phyloP scores from a whole-genome alignment of 1,140 invertebrate species.

The Caenorhabditis brenneri region DNA sequence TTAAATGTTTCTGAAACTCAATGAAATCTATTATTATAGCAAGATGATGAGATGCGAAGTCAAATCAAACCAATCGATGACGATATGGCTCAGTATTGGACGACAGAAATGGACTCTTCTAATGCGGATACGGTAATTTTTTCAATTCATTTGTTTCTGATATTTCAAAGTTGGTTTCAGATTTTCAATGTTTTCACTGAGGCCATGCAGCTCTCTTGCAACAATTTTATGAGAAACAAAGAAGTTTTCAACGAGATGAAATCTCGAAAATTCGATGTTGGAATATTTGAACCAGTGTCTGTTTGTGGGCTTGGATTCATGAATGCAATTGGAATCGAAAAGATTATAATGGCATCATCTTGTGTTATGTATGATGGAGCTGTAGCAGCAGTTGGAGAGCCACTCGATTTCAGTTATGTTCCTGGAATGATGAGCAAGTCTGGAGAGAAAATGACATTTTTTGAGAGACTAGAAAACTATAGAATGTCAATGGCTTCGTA shows the following conservation, averaged over 20 bases:
- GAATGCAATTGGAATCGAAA: neutral
- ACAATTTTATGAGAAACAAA: neutral
- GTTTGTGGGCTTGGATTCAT: constrained; percentile 39
- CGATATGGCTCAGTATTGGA: neutral
- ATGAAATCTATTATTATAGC: neutral
- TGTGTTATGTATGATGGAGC: neutral
- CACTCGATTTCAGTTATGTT: constrained; percentile 45
- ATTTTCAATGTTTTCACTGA: neutral
- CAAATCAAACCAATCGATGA: constrained; percentile 19
- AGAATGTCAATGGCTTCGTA: neutral
- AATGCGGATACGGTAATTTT: neutral
- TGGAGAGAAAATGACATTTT: constrained; percentile 36
- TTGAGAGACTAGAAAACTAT: neutral
- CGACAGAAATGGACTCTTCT: neutral
- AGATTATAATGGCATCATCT: constrained; percentile 12
- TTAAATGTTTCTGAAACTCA: neutral
- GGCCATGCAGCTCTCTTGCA: neutral
- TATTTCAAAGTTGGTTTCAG: neutral
- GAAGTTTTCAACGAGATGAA: constrained; percentile 6
- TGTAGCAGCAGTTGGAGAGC: constrained; percentile 24
- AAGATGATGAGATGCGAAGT: neutral
- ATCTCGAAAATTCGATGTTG: constrained; percentile 40
- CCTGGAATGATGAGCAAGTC: neutral
- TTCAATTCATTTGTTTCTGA: neutral
- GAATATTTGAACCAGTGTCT: constrained; percentile 29